Conservation (phyloP, 2,888 invertebrate species). For the Phorcus lineatus region DNA sequence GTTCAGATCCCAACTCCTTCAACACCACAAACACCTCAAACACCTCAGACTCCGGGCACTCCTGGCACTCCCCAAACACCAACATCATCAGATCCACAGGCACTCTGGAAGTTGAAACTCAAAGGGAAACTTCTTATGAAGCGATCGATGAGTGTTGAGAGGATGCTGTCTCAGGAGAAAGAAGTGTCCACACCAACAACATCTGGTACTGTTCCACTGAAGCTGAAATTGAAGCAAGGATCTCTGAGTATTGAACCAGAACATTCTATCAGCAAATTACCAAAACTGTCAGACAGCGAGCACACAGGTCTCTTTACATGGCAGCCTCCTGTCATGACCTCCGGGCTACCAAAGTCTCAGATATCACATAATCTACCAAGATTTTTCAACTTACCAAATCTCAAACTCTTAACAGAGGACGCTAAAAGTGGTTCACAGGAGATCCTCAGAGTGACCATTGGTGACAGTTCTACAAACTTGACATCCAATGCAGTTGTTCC, state of each 20-base stretch:
- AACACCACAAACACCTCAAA: conserved; percentile 30
- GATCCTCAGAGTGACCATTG: background rate
- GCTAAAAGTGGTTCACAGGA: background rate
- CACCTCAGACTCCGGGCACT: conserved; percentile 39
- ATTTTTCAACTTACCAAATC: conserved; percentile 14
- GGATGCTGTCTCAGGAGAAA: conserved; percentile 40
- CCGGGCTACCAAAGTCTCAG: background rate
- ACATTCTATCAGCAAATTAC: background rate
- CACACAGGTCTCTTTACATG: conserved; percentile 4
- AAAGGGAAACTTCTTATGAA: conserved; percentile 73
- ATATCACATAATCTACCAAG: background rate
- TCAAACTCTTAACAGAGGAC: conserved; percentile 10
- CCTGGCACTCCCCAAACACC: conserved; percentile 36
- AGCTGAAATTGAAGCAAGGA: background rate
- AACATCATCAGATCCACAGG: conserved; percentile 34
- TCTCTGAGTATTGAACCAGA: background rate
- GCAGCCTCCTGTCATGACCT: background rate
- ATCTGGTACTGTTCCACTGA: background rate
- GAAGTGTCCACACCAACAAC: conserved; percentile 26
- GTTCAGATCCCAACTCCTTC: background rate
- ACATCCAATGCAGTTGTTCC: conserved; percentile 44
- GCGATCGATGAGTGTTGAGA: conserved; percentile 71
- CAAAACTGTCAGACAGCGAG: background rate
- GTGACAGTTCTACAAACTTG: background rate
- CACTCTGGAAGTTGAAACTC: conserved; percentile 51